Evolutionary conservation across 2,888 invertebrate species (phyloP), one percentile per base, ranked within the genome.

Genomic region (Aporophyla lueneburgensis): DNA sequence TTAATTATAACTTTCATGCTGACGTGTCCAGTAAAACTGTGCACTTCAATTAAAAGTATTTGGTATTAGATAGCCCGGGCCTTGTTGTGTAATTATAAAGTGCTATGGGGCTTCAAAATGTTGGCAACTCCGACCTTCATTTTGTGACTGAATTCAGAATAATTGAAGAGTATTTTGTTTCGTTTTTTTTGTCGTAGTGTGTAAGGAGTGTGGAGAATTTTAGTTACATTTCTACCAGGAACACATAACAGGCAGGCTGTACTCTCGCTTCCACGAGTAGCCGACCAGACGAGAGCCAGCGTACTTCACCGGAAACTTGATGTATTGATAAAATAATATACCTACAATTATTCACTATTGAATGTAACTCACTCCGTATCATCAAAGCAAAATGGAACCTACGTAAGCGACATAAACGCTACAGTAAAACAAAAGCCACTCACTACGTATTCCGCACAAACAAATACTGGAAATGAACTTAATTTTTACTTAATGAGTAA

Each of bases 1-100:
- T 94, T 95, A 95, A 95, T 95, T 95, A 94, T 95, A 95, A 95
- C 94, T 95, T 95, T 91, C 86, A 82, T 86, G 88, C 88, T 90
- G 90, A 91, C 91, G 90, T 91, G 92, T 92, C 90, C 92, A 88
- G 89, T 89, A 90, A 85, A 93, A 93, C 90, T 90, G 92, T 91
- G 91, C 90, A 90, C 90, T 91, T 93, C 92, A 93, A 94, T 94
- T 94, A 93, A 93, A 94, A 93, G 92, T 91, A 90, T 91, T 91
- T 87, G 83, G 87, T 90, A 92, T 93, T 92, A 76, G 73, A 78
- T 81, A 80, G 66, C 76, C 46, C 43, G 21, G 51, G 71, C 79
- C 72, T 74, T 85, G 88, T 86, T 89, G 86, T 86, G 84, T 90
- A 86, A 90, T 90, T 89, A 88, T 81, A 82, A 85, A 81, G 75